Evolutionary conservation across 2,797 vertebrate genomes (phyloP).

Genomic region (Iguana delicatissima): DNA sequence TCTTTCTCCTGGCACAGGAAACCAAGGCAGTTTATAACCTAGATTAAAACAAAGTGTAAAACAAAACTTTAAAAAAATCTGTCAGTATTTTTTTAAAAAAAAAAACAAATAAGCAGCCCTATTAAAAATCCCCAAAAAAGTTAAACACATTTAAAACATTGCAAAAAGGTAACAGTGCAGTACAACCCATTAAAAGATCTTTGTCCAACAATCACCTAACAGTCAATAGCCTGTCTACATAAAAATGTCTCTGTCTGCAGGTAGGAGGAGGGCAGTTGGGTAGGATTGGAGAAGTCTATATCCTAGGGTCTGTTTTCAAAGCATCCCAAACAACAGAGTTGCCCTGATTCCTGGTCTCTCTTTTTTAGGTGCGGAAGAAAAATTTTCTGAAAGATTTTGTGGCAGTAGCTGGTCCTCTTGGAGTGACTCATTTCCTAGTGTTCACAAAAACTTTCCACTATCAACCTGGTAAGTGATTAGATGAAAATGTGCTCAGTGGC

Average conservation of each 20-base stretch:
- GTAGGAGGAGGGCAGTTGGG: too few species aligned
- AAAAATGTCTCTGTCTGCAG: not conserved
- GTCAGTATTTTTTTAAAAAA: too few species aligned
- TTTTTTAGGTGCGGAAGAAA: constrained; percentile 85
- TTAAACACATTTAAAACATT: too few species aligned
- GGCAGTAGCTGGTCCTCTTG: constrained; percentile 89
- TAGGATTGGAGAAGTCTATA: not conserved
- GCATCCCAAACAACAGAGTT: too few species aligned
- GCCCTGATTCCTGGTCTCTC: fast-evolving
- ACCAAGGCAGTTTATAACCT: too few species aligned
- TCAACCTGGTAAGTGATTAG: constrained; percentile 86
- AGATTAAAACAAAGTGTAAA: too few species aligned
- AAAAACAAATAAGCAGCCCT: too few species aligned
- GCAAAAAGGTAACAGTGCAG: too few species aligned
- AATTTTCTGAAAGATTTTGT: constrained; percentile 94
- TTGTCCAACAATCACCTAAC: not conserved
- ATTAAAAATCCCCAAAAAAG: too few species aligned
- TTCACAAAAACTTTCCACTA: constrained; percentile 84
- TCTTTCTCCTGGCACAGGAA: too few species aligned
- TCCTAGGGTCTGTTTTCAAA: not conserved
- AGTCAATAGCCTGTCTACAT: not conserved
- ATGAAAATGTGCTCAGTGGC: not conserved
- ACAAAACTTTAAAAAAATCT: too few species aligned
- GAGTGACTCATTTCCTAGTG: constrained; percentile 91
- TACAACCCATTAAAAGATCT: too few species aligned